Evolutionary conservation across 1,140 invertebrate species (phyloP).

Genomic region (Euwallacea fornicatus): DNA sequence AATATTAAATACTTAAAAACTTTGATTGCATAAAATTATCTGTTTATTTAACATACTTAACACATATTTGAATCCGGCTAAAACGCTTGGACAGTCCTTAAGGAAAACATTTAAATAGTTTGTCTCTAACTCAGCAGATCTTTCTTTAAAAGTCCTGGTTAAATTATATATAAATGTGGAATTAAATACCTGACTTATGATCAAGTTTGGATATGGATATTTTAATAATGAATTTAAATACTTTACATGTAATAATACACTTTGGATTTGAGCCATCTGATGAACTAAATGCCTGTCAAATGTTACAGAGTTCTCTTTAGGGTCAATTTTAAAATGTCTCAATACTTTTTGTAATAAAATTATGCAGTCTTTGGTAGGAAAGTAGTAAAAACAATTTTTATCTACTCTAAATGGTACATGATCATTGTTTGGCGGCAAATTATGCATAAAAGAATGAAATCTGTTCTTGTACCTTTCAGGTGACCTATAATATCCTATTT

Average conservation of each 20-base stretch:
- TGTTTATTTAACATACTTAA: slow-evolving; percentile 3
- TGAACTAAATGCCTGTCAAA: slow-evolving; percentile 66
- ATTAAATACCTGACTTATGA: slow-evolving; percentile 64
- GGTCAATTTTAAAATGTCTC: slow-evolving; percentile 64
- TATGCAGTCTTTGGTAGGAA: slow-evolving; percentile 57
- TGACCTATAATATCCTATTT: slow-evolving; percentile 59
- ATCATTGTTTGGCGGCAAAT: slow-evolving; percentile 48
- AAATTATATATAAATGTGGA: slow-evolving; percentile 76
- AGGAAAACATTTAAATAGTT: slow-evolving; percentile 29
- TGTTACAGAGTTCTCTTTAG: slow-evolving; percentile 60
- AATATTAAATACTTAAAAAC: neutral
- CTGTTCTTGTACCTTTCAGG: slow-evolving; percentile 39
- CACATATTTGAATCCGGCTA: slow-evolving; percentile 29
- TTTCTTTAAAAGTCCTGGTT: slow-evolving; percentile 40
- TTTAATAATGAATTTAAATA: slow-evolving; percentile 66
- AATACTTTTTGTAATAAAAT: slow-evolving; percentile 62
- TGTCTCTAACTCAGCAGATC: slow-evolving; percentile 26
- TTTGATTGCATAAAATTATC: neutral
- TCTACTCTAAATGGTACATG: slow-evolving; percentile 22
- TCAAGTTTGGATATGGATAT: slow-evolving; percentile 58
- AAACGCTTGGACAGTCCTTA: slow-evolving; percentile 28
- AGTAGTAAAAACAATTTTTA: slow-evolving; percentile 51
- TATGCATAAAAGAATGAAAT: slow-evolving; percentile 36
- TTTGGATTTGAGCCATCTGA: slow-evolving; percentile 72
- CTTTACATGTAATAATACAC: slow-evolving; percentile 64